phyloP scores from a whole-genome alignment of 2,888 invertebrate genomes.

The Blera fallax region DNA sequence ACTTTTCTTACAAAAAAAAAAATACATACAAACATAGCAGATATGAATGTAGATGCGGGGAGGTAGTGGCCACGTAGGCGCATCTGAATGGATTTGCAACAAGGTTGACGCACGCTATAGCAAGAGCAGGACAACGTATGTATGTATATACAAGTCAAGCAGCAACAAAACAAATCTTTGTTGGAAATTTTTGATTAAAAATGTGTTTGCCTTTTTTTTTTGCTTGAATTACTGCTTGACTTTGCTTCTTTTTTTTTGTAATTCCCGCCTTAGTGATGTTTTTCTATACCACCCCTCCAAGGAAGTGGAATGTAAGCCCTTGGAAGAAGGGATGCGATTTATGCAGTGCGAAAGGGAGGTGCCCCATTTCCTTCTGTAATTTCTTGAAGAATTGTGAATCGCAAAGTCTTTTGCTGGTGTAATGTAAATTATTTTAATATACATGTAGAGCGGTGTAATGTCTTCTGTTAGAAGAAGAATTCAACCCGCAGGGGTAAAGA shows the following conservation, averaged over 20 bases:
- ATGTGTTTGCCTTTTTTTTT: constrained; percentile 51
- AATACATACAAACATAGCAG: neutral
- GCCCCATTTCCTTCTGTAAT: constrained; percentile 14
- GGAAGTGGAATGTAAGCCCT: neutral
- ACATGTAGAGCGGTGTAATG: constrained; percentile 25
- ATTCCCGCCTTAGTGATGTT: constrained; percentile 37
- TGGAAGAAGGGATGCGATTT: neutral
- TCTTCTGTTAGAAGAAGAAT: constrained; percentile 7
- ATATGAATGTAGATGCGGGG: neutral
- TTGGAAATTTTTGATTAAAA: constrained; percentile 68
- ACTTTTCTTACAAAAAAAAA: constrained; percentile 38
- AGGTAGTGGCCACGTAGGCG: constrained; percentile 34
- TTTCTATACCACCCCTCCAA: neutral
- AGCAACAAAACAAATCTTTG: constrained; percentile 56
- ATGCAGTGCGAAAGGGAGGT: constrained; percentile 1
- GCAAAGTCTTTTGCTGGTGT: constrained; percentile 40
- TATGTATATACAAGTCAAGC: constrained; percentile 4
- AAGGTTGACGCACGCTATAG: constrained; percentile 21
- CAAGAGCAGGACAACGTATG: constrained; percentile 9
- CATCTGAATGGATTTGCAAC: constrained; percentile 50
- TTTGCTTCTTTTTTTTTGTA: constrained; percentile 28
- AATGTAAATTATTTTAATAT: constrained; percentile 50
- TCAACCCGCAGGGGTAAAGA: neutral
- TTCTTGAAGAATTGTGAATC: constrained; percentile 9
- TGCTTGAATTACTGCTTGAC: constrained; percentile 40